Conservation (phyloP, 2,888 invertebrate genomes). For the Gibbula magus region DNA sequence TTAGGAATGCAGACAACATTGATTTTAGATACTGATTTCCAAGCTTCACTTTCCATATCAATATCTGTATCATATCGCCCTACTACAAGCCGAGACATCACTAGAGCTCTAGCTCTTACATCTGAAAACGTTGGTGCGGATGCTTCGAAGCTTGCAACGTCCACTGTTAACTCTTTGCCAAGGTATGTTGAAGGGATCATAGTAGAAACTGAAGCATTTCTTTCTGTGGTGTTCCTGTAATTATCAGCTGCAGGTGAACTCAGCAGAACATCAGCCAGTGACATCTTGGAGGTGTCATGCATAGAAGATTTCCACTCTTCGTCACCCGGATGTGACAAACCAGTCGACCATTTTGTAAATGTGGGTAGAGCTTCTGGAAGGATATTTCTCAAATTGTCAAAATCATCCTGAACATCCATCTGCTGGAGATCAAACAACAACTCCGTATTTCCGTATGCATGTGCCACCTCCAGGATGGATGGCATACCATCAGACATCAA, state of each 20-base stretch:
- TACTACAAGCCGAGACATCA: constrained; percentile 23
- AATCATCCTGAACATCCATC: background rate
- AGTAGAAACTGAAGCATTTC: background rate
- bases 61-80: constrained; percentile 6
- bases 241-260: background rate
- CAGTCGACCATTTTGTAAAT: background rate
- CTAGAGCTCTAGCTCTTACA: background rate
- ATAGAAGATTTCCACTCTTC: background rate
- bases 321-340: constrained; percentile 17
- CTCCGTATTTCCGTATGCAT: background rate
- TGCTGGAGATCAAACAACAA: background rate
- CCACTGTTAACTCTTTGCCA: constrained; percentile 9
- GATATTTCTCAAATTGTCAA: background rate
- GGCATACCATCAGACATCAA: background rate
- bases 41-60: background rate
- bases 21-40: background rate
- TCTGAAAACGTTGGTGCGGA: background rate
- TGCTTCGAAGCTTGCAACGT: background rate
- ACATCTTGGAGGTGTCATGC: background rate
- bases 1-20: background rate
- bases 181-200: background rate
- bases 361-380: constrained; percentile 1
- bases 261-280: constrained; percentile 6
- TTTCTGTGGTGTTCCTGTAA: background rate
- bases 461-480: constrained; percentile 1